Evolutionary conservation across 92 coral and sea anemone species (phyloP).

Genomic region (Porites rus): DNA sequence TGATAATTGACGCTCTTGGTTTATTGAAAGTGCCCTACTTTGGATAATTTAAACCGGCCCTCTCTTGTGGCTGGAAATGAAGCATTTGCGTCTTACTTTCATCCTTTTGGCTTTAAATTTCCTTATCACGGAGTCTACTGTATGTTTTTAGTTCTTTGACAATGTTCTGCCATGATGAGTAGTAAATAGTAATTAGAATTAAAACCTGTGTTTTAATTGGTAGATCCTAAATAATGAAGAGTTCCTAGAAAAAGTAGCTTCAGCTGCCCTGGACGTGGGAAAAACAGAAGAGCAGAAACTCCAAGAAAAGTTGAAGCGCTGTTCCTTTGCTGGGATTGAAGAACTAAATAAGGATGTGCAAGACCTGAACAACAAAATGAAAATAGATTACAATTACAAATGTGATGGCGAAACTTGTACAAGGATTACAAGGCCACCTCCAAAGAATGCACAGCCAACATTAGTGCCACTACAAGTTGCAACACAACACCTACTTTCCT

Average conservation of each 20-base stretch:
- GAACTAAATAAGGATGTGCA: conserved; percentile 65
- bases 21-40: no score
- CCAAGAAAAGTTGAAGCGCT: conserved; percentile 82
- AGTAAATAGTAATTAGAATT: no score
- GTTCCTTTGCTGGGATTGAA: conserved; percentile 67
- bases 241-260: conserved; percentile 71
- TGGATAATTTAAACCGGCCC: no score
- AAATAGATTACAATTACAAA: neutral
- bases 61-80: no score
- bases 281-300: conserved; percentile 74
- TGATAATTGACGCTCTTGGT: no score
- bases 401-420: conserved; percentile 21
- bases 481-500: conserved; percentile 40
- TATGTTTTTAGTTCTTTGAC: no score
- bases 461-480: conserved; percentile 37
- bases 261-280: conserved; percentile 64
- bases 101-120: no score
- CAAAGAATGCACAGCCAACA: neutral
- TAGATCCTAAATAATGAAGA: conserved; percentile 75
- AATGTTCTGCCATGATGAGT: no score
- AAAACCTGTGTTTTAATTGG: neutral
- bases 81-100: no score
- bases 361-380: neutral
- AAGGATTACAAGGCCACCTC: neutral
- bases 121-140: no score